Evolutionary conservation across 2,113 vertebrate species (phyloP), one percentile per base, ranked within the genome.

Genomic region (Fulmarus glacialis): DNA sequence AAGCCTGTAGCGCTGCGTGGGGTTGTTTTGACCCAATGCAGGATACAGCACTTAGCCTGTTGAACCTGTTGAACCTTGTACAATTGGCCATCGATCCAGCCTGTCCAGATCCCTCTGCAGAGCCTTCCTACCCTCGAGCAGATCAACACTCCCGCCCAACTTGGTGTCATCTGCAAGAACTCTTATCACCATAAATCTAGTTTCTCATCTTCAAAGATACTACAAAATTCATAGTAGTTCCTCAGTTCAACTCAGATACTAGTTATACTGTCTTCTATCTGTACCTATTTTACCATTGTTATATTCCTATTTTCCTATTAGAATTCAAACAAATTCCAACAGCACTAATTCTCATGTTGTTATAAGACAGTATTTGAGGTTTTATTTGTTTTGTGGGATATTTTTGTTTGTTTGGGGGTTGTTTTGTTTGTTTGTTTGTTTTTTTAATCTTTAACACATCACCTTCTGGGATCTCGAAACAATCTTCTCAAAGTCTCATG

Each of bases 1-100:
- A 40, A 42, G 43, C 52, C 52, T 32, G 52, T 2, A 62, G 47
- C 1, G 0, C 3, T 7, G 27, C 12, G 2, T 9, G 52, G 52
- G 26, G 34, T 23, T 47, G 52, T 11, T 32, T 34, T 56, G 52
- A 11, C 63, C 27, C 6, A 15, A 38, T 12, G 52, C 42, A 68
- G 23, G 38, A 74, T 10, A 43, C 0, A 4, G 12, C 68, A 40
- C 23, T 56, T 15, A 6, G 42, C 48, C 43, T 36, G 38, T 40
- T 40, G 38, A 40, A 40, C 38, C 38, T 45, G 48, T 6, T 68
- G 36, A 62, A 22, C 4, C 6, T 43, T 23, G n/a, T 4, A 27
- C 55, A 21, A 7, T 3, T n/a, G 36, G 32, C 48, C 29, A 27
- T 42, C 1, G 3, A n/a, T 48, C 22, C 47, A 67, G 47, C n/a